These are phyloP conservation scores for Rhinoraja longicauda DNA, from an alignment of 2,797 vertebrate species.

Conservation along the genomic window DNA sequence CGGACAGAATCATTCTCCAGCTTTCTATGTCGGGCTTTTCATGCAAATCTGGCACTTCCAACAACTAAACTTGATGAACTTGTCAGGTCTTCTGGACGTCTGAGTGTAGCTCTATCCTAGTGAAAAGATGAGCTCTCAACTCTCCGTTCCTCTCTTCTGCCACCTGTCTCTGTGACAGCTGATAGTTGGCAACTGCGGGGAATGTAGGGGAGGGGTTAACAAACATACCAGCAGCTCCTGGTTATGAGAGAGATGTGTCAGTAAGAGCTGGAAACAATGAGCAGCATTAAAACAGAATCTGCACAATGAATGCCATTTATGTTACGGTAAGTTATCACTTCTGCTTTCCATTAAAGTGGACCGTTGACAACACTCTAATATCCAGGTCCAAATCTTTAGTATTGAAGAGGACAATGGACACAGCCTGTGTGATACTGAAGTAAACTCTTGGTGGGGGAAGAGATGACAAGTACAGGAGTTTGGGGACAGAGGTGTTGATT, in stretches of 20 bases:
- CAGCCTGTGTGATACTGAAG: background rate
- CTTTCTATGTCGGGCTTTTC: background rate
- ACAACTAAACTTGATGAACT: background rate
- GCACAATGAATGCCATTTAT: background rate
- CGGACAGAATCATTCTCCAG: background rate
- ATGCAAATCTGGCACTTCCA: background rate
- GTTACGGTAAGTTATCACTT: background rate
- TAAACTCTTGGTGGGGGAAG: background rate
- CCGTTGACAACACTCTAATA: background rate
- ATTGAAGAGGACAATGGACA: background rate
- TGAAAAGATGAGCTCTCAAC: fast-evolving
- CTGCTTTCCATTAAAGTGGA: background rate
- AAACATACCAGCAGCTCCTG: background rate
- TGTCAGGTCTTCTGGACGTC: conserved; percentile 31
- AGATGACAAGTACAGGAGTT: background rate
- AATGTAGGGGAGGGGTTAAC: background rate
- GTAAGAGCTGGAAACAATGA: background rate
- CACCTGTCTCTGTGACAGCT: conserved; percentile 62
- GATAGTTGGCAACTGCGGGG: conserved; percentile 42
- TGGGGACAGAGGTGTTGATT: background rate
- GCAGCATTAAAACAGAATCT: background rate
- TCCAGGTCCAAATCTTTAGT: background rate
- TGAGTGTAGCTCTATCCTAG: conserved; percentile 46
- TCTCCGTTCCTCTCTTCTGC: conserved; percentile 50
- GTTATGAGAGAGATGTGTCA: background rate